phyloP scores from a whole-genome alignment of 2,888 invertebrate species.

The Dasysyrphus tricinctus region DNA sequence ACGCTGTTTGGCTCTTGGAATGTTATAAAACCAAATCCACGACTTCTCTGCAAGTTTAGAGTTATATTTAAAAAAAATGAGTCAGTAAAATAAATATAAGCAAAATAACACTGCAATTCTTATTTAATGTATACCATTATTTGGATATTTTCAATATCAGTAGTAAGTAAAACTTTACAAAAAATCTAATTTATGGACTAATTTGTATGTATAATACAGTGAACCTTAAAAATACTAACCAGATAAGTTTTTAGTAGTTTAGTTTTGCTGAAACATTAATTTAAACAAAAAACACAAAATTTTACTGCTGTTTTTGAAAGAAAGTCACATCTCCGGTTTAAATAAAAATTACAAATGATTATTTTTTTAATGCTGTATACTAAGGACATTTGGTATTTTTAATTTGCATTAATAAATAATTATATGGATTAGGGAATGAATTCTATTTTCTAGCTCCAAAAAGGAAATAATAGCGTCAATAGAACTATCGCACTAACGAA shows the following conservation, averaged over 20 bases:
- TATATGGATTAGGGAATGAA: conserved; percentile 3
- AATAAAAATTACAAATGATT: not conserved
- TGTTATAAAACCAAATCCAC: conserved; percentile 96
- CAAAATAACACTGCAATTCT: not conserved
- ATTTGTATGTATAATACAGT: conserved; percentile 39
- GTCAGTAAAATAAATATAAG: not conserved
- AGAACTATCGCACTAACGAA: not conserved
- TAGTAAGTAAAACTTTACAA: not conserved
- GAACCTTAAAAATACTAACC: conserved; percentile 36
- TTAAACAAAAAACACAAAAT: not conserved
- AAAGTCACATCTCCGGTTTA: not conserved
- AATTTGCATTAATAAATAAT: not conserved
- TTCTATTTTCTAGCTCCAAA: not conserved
- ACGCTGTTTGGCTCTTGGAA: conserved; percentile 95
- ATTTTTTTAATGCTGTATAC: not conserved
- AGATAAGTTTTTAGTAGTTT: conserved; percentile 14
- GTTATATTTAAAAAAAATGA: conserved; percentile 1
- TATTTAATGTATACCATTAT: not conserved
- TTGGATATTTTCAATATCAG: not conserved
- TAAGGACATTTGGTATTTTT: not conserved
- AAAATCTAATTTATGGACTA: not conserved
- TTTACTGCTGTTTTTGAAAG: not conserved
- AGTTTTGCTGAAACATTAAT: not conserved
- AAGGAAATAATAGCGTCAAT: not conserved
- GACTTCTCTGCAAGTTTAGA: conserved; percentile 90